Base-by-base conservation (phyloP, 2,888 invertebrate genomes). In the Drosophila macrothrix region DNA sequence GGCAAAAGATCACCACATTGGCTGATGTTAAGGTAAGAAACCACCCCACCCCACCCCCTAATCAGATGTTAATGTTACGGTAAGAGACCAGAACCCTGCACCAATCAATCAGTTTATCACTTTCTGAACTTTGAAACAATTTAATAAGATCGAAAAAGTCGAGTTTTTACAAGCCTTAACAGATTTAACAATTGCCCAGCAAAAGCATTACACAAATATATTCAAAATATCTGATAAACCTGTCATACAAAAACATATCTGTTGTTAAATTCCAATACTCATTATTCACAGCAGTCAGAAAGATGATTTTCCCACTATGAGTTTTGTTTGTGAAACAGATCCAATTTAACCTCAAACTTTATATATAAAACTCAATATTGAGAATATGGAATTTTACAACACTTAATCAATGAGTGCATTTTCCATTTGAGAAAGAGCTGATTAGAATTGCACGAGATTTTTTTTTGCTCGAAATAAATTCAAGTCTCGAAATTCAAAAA, bases 1-100 rank as follows among this genome's bases (percentile, higher is more conserved):
- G 93, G 92, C 90, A 91, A 80, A 93, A 93, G 88, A 93, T 93
- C 66, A 92, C 91, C 78, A 91, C 91, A 72, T 80, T 93, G 83
- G 93, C 93, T 64, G 91, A 93, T 88, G 93, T 93, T 60, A 90
- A 93, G 92, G 93, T 93, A 56, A 87, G 49, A 19, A 2, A 28
- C 25, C 31, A 33, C 3, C 9, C 7, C 41, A 2, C n/a, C 19
- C 37, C 19, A 19, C 19, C 3, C 22, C 46, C 14, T 2, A 22
- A 46, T 22, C 14, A 46, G 7, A 14, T 14, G 46, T 4, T 46
- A 46, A 14, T 22, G 4, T 22, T 14, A 46, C 3, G 22, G 43
- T 22, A 43, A 43, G 22, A 22, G 6, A 22, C 22, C 43, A 6
- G 14, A 22, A 1, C 14, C 14, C 12, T 14, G 1, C 43, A 14